Evolutionary conservation across 2,797 vertebrate genomes (phyloP).

Genomic region (Limnodromus scolopaceus): DNA sequence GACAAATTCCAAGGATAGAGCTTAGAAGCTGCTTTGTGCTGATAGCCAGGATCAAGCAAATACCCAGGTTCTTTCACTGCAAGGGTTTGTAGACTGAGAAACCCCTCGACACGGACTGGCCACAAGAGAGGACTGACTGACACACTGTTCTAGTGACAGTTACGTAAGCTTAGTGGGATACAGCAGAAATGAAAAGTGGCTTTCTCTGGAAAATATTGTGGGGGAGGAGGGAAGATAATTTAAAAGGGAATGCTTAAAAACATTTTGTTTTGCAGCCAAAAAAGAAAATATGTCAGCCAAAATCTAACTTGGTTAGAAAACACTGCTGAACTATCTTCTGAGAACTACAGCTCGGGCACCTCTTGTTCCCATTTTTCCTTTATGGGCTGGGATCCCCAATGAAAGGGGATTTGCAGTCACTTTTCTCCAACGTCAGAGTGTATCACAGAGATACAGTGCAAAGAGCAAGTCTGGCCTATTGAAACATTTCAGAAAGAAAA

Average conservation of each 20-base stretch:
- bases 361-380: neutral
- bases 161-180: neutral
- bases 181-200: neutral
- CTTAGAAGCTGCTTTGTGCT: neutral
- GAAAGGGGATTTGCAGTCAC: neutral
- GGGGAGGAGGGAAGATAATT: neutral
- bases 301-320: neutral
- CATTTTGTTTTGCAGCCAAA: neutral
- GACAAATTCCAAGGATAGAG: neutral
- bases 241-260: conserved; percentile 3
- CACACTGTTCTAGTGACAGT: neutral
- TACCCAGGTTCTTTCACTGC: neutral
- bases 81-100: neutral
- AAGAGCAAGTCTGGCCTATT: neutral
- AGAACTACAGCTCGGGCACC: neutral
- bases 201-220: neutral
- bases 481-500: neutral
- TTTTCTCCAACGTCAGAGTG: neutral
- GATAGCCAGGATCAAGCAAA: neutral
- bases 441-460: neutral
- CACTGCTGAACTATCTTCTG: neutral
- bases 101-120: neutral
- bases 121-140: neutral
- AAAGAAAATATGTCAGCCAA: neutral
- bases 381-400: neutral